Percentiles rank a stretch among this genome's conserved stretches.
Evolutionary conservation across 2,888 invertebrate genomes (phyloP).

Genomic region (Xanthorhoe designata): DNA sequence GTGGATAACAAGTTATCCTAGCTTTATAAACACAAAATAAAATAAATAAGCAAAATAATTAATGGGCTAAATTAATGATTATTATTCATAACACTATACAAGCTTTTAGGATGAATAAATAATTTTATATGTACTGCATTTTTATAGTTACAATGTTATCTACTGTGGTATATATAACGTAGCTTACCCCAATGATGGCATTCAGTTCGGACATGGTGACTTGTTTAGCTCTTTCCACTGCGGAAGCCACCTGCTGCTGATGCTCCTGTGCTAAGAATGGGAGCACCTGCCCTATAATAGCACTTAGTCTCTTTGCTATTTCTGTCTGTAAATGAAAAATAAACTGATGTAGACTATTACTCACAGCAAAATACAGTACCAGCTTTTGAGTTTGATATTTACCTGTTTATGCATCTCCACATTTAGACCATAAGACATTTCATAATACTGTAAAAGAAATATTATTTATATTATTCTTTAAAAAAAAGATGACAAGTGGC

Average conservation of each 20-base stretch:
- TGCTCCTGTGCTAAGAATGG: constrained; percentile 98
- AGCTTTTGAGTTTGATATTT: constrained; percentile 61
- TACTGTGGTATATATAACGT: background rate
- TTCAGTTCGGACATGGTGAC: constrained; percentile 99
- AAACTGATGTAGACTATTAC: no score
- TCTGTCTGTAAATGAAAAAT: constrained; percentile 97
- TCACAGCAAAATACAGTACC: no score
- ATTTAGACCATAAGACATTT: constrained; percentile 98
- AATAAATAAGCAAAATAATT: no score
- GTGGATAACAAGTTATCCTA: no score
- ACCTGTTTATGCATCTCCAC: constrained; percentile 99
- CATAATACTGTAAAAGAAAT: constrained; percentile 93
- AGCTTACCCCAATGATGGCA: constrained; percentile 97
- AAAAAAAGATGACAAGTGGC: no score
- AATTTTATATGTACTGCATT: no score
- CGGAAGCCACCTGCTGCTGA: constrained; percentile 97
- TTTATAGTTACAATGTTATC: no score
- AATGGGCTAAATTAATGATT: no score
- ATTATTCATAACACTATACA: no score
- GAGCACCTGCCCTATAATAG: constrained; percentile 97
- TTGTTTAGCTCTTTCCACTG: constrained; percentile 98
- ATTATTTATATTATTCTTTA: no score
- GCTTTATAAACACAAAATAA: no score
- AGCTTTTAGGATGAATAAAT: no score
- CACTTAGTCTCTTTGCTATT: constrained; percentile 98